A percentile compares a stretch with the other conserved stretches of the same genome.
Conservation (phyloP, 2,113 vertebrate genomes). For the Lucifuga dentata region DNA sequence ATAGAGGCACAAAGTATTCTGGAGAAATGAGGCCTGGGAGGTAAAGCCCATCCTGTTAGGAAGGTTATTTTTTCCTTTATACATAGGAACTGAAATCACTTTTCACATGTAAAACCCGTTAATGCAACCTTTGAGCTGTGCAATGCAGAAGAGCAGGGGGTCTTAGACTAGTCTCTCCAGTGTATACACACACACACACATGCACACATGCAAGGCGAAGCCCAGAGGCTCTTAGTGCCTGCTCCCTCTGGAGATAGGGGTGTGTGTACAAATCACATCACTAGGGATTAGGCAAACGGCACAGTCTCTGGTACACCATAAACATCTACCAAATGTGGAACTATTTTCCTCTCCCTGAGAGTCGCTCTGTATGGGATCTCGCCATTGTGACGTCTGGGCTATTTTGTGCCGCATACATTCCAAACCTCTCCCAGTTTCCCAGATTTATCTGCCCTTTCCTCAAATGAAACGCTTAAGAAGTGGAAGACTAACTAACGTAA, state of each 20-base stretch:
- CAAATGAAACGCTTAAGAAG: conserved; percentile 80
- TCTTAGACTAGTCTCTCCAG: conserved; percentile 73
- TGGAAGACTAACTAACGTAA: conserved; percentile 75
- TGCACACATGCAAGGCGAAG: conserved; percentile 48
- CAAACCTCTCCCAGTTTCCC: conserved; percentile 63
- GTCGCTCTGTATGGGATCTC: conserved; percentile 79
- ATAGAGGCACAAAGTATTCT: conserved; percentile 26
- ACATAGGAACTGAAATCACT: conserved; percentile 81
- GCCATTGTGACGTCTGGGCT: conserved; percentile 75
- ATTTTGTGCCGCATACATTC: conserved; percentile 64
- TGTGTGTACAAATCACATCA: conserved; percentile 88
- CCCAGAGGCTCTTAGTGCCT: conserved; percentile 70
- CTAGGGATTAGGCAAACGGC: conserved; percentile 85
- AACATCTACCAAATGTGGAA: conserved; percentile 85
- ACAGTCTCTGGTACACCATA: conserved; percentile 81
- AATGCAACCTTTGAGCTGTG: conserved; percentile 82
- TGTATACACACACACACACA: conserved; percentile 60
- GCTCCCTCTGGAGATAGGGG: conserved; percentile 82
- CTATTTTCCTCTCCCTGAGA: conserved; percentile 72
- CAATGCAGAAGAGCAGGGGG: conserved; percentile 78
- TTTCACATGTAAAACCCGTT: conserved; percentile 85
- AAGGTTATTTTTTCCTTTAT: conserved; percentile 75
- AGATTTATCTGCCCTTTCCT: conserved; percentile 78
- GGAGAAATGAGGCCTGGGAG: conserved; percentile 51
- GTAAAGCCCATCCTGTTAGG: conserved; percentile 72